Evolutionary conservation across 2,113 vertebrate species (phyloP).

Genomic region (Eupsittula cactorum): DNA sequence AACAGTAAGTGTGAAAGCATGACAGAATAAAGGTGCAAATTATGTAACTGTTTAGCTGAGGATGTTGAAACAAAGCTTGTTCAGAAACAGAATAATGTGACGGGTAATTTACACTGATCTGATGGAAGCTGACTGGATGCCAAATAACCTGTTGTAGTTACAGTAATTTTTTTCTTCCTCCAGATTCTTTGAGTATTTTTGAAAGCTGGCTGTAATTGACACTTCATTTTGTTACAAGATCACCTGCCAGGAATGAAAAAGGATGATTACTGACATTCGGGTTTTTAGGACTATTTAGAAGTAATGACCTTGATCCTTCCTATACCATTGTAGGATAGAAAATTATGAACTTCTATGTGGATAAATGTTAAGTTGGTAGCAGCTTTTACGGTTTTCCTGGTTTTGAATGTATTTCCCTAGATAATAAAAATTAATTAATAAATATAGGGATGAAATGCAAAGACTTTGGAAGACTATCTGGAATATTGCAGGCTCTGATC

Average conservation of each 20-base stretch:
- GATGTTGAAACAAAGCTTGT: conserved; percentile 35
- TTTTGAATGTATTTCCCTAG: background rate
- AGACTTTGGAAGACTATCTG: background rate
- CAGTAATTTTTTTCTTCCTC: background rate
- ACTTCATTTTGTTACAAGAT: conserved; percentile 22
- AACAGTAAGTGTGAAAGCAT: conserved; percentile 26
- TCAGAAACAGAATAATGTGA: conserved; percentile 17
- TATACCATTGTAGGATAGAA: background rate
- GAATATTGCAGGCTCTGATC: background rate
- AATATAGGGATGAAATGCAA: background rate
- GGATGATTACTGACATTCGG: background rate
- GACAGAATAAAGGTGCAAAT: conserved; percentile 32
- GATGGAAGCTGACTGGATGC: conserved; percentile 36
- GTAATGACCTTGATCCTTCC: background rate
- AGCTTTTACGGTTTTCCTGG: background rate
- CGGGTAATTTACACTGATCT: conserved; percentile 35
- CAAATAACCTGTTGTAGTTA: conserved; percentile 25
- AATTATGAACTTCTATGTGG: background rate
- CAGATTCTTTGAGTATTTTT: background rate
- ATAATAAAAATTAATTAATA: background rate
- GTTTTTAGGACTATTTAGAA: background rate
- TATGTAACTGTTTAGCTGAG: conserved; percentile 25
- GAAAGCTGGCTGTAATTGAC: conserved; percentile 23
- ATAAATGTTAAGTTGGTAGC: background rate
- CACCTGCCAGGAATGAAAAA: background rate